These are phyloP conservation scores for Rosalia funebris DNA, from an alignment of 2,888 invertebrate species.

Conservation along the genomic window DNA sequence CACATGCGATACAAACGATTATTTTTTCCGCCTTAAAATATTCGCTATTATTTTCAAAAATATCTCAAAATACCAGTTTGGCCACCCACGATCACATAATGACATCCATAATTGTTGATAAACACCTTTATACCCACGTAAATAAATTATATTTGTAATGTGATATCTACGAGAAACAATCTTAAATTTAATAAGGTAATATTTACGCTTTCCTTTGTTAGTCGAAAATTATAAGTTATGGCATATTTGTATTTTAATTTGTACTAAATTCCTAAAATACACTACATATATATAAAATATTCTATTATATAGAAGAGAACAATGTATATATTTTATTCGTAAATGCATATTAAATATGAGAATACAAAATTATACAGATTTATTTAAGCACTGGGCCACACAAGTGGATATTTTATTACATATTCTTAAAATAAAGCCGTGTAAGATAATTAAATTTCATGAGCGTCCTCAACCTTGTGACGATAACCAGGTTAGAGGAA, in stretches of 20 bases:
- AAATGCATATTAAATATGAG: conserved; percentile 1
- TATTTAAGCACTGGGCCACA: conserved; percentile 1
- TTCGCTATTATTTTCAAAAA: no score
- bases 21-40: no score
- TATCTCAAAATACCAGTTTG: no score
- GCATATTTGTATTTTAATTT: neutral
- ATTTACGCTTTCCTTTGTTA: neutral
- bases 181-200: neutral
- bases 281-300: neutral
- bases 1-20: no score
- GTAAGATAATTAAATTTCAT: neutral
- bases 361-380: conserved; percentile 7
- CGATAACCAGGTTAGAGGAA: no score
- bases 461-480: neutral
- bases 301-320: neutral
- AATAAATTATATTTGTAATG: neutral
- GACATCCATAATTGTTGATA: neutral
- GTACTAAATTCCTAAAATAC: neutral
- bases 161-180: neutral
- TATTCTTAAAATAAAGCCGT: conserved; percentile 1
- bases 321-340: conserved; percentile 6
- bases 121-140: neutral
- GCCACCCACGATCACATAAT: neutral
- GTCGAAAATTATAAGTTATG: neutral
- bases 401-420: conserved; percentile 11